Evolutionary conservation across 2,113 vertebrate species (phyloP), one percentile per base, ranked within the genome.

Genomic region (Tachycineta bicolor): DNA sequence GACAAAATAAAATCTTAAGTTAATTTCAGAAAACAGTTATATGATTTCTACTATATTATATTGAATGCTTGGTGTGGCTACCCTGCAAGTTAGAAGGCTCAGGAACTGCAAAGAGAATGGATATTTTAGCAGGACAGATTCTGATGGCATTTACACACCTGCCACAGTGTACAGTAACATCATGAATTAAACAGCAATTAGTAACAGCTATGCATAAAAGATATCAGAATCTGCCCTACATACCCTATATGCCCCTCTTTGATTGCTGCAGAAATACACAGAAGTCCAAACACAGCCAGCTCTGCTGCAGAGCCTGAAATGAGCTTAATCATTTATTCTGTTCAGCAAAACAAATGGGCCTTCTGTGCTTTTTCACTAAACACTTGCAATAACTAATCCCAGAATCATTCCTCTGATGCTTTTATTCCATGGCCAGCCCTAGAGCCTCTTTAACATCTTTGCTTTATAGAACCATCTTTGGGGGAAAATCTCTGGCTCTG

Each of bases 331-430:
- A 91, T 97, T 95, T 94, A 86, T 76, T 91, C 96, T 89, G 85
- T 74, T 94, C 87, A 77, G 92, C 74, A 92, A 89, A 93, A 96
- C 65, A 83, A 96, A 97, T 87, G 69, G 71, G 83, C n/a, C 84
- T 87, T 91, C 92, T 94, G 91, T 88, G 91, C 53, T 87, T 94
- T 95, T 92, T 75, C 89, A 96, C 80, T 90, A 90, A 95, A 95
- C 53, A 31, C 77, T 90, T 92, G 53, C 87, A 95, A 92, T 90
- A 96, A 94, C 96, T 88, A 88, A 79, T 67, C 67, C n/a, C 14
- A 0, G 65, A 94, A 91, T 91, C 65, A 71, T 87, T 96, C 47
- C 77, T 93, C 88, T 65, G 86, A 90, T 92, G 65, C 74, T 90
- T 91, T 96, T 87, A 94, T 91, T 96, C 76, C 55, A 15, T 25